A percentile compares a stretch with the other conserved stretches of the same genome.
phyloP scores from a whole-genome alignment of 2,797 vertebrate genomes.

The Phalanger gymnotis region DNA sequence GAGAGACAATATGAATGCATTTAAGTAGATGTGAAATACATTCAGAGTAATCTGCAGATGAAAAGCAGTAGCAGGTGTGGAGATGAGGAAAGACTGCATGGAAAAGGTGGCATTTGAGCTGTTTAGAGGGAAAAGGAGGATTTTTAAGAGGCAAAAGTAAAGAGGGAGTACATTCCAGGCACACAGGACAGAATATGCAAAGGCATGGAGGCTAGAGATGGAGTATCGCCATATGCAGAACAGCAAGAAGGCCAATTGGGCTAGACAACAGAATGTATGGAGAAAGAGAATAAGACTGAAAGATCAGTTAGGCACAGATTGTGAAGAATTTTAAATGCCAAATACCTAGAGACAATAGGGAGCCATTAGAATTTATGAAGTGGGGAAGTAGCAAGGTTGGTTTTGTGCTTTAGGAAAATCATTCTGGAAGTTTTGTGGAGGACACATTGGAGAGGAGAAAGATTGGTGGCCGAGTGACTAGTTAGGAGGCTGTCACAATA shows the following conservation, averaged over 20 bases:
- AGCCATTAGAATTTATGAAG: too few relatives aligned
- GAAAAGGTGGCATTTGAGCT: neutral
- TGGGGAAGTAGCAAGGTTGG: too few relatives aligned
- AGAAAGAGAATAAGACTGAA: neutral
- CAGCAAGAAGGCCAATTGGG: neutral
- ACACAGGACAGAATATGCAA: neutral
- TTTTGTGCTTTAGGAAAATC: too few relatives aligned
- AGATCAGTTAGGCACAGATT: too few relatives aligned
- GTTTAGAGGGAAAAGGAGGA: neutral
- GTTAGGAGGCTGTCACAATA: too few relatives aligned
- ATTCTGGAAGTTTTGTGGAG: too few relatives aligned
- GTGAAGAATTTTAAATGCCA: neutral
- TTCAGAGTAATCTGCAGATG: neutral
- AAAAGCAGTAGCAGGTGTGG: neutral
- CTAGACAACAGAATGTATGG: neutral
- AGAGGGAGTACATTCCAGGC: neutral
- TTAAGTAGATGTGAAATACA: neutral
- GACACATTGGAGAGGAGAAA: too few relatives aligned
- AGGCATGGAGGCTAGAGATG: neutral
- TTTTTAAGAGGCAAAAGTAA: neutral
- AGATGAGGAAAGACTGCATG: neutral
- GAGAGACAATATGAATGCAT: neutral
- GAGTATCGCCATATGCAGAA: neutral
- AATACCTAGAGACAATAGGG: too few relatives aligned
- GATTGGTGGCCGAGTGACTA: too few relatives aligned